Conservation (phyloP, 2,888 invertebrate genomes). For the Zootermopsis nevadensis region DNA sequence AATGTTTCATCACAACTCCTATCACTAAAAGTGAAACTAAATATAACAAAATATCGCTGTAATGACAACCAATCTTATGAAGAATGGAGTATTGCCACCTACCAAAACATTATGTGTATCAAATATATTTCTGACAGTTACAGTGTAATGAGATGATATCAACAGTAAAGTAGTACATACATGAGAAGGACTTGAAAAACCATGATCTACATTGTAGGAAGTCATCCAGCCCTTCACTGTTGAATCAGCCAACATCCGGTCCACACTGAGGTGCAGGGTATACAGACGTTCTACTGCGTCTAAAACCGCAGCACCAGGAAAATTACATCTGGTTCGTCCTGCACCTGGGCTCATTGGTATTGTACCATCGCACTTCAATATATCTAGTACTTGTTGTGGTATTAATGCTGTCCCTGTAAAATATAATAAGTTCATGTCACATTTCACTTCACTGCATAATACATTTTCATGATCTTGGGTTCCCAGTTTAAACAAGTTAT, state of each 20-base stretch:
- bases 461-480: too few species aligned
- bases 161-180: conserved; percentile 54
- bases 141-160: background rate
- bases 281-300: conserved; percentile 65
- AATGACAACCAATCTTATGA: too few species aligned
- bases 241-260: conserved; percentile 64
- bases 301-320: conserved; percentile 66
- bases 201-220: conserved; percentile 65
- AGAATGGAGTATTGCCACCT: too few species aligned
- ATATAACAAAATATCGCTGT: too few species aligned
- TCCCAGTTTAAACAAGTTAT: too few species aligned
- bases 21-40: too few species aligned
- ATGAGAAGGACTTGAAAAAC: conserved; percentile 66
- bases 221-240: conserved; percentile 68
- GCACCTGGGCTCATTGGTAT: conserved; percentile 59
- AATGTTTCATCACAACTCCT: too few species aligned
- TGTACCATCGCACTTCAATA: conserved; percentile 59
- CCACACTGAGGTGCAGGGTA: conserved; percentile 66
- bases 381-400: conserved; percentile 57
- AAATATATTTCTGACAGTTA: too few species aligned
- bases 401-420: conserved; percentile 51
- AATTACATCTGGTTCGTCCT: conserved; percentile 64
- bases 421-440: too few species aligned
- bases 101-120: too few species aligned
- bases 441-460: too few species aligned